Base-by-base conservation (phyloP, 53 echinoderm and acorn worm species). In the Stichopus horrens region DNA sequence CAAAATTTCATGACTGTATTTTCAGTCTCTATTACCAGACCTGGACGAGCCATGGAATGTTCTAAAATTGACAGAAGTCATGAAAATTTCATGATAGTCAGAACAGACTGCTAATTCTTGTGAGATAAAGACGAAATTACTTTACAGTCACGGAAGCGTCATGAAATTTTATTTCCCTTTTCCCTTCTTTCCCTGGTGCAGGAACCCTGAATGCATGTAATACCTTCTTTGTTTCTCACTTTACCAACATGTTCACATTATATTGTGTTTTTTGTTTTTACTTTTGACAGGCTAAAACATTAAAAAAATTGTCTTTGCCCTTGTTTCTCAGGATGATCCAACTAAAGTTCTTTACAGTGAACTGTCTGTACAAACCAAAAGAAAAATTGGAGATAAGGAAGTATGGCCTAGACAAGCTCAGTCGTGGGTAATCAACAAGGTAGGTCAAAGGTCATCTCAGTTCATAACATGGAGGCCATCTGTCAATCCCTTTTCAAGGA, bases 391-490 rank as follows among this genome's bases (percentile, higher is more conserved):
- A 11, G 90, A 90, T 81, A 92, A 88, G 74, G 94, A 95, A 23
- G 89, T 97, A 7, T 97, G 93, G 95, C 98, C 98, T 10, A 74
- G 83, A 54, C 91, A 92, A 53, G 93, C 95, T 7, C 98, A 97
- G 88, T 86, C 95, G 7, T 97, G 98, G 98, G 94, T 94, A 74
- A 97, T 97, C 74, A 97, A 93, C 68, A 93, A 92, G 94, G 97
- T 97, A 37, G 84, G 57, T 59, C 37, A 57, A 83, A 54, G 59
- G 59, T 57, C 59, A 23, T 58, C 7, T 58, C 20, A 55, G 14
- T 51, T 79, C 37, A 37, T 37, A 37, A 37, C 1, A 2, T 37
- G 37, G 13, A 23, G 51, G 23, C 10, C 9, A 75, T 13, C 53
- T 55, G 20, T 4, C 55, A n/a, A 53, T 53, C 77, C 63, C 78